Evolutionary conservation across 1,140 invertebrate species (phyloP).

Genomic region (Macrobrachium nipponense): DNA sequence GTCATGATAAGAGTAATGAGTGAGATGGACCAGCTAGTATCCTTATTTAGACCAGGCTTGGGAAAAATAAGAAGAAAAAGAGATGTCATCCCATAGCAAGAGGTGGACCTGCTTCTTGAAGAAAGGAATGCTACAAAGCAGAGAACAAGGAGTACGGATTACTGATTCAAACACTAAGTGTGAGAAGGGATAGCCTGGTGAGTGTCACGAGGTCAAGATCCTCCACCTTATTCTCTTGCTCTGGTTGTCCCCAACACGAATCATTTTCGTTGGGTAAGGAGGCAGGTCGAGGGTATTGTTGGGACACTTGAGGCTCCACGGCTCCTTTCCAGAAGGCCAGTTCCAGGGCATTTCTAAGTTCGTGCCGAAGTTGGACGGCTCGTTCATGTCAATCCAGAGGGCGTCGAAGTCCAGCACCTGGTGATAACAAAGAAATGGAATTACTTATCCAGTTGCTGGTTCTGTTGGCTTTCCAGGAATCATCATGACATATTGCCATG

Average conservation of each 20-base stretch:
- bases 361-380: constrained; percentile 68
- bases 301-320: constrained; percentile 66
- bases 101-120: too few relatives aligned
- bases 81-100: too few relatives aligned
- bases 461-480: too few relatives aligned
- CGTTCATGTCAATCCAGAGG: constrained; percentile 67
- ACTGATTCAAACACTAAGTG: neutral
- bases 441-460: too few relatives aligned
- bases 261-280: constrained; percentile 64
- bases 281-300: constrained; percentile 65
- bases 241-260: constrained; percentile 14
- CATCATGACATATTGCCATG: too few relatives aligned
- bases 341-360: constrained; percentile 68
- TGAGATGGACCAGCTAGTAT: too few relatives aligned
- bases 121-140: too few relatives aligned
- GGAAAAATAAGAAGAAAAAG: too few relatives aligned
- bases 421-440: too few relatives aligned
- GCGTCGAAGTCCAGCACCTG: constrained; percentile 62
- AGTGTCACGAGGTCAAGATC: neutral
- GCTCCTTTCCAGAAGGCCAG: constrained; percentile 65
- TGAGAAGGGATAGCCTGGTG: neutral
- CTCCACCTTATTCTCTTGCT: constrained; percentile 6
- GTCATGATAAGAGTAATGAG: too few relatives aligned
- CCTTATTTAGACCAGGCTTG: too few relatives aligned
- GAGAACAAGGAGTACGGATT: too few relatives aligned